Evolutionary conservation across 2,888 invertebrate species (phyloP).

Genomic region (Agrotis exclamationis): DNA sequence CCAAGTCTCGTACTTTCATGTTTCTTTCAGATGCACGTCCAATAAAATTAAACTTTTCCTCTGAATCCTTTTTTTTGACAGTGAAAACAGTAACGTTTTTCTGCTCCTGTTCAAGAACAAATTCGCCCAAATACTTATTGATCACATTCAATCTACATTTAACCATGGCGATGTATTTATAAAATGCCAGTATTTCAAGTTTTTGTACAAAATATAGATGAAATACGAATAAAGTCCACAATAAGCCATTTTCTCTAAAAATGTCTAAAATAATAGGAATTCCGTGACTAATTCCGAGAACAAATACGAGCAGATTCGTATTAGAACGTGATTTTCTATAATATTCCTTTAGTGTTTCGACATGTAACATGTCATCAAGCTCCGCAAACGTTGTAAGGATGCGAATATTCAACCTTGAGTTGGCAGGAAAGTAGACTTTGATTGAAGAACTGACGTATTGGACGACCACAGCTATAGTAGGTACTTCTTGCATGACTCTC

Average conservation of each 20-base stretch:
- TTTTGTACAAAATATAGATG: conserved; percentile 70
- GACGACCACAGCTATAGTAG: conserved; percentile 63
- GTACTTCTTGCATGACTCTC: conserved; percentile 56
- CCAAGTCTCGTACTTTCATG: conserved; percentile 74
- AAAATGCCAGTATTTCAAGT: conserved; percentile 74
- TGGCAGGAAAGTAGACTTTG: conserved; percentile 63
- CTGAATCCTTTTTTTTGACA: conserved; percentile 49
- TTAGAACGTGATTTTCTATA: conserved; percentile 63
- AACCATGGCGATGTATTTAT: conserved; percentile 71
- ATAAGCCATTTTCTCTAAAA: conserved; percentile 27
- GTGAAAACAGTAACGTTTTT: conserved; percentile 66
- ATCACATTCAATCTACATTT: conserved; percentile 70
- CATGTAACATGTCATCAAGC: conserved; percentile 67
- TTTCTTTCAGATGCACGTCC: conserved; percentile 67
- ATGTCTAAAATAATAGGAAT: conserved; percentile 55
- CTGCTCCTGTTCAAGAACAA: conserved; percentile 67
- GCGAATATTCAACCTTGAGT: conserved; percentile 60
- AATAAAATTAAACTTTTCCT: conserved; percentile 65
- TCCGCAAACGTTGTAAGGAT: conserved; percentile 67
- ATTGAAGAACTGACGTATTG: conserved; percentile 69
- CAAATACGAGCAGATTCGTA: conserved; percentile 53
- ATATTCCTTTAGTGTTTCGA: conserved; percentile 63
- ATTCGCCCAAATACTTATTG: conserved; percentile 70
- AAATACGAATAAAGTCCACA: conserved; percentile 24
- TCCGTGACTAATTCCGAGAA: conserved; percentile 54